Conservation (phyloP, 2,888 invertebrate species). For the Apodemia mormo region DNA sequence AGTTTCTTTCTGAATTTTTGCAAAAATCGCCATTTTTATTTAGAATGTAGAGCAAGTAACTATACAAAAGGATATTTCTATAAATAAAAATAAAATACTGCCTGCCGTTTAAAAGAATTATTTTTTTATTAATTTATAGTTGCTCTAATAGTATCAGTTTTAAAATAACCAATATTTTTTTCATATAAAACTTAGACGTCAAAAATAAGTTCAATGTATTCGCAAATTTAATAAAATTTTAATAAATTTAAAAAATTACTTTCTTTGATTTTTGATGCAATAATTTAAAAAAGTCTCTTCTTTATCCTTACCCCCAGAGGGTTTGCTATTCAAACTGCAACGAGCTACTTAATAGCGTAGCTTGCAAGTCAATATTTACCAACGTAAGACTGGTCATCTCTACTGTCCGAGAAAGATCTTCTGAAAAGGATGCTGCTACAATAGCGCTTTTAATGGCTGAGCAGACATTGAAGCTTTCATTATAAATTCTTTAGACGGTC, state of each 20-base stretch:
- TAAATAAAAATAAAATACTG: too few species aligned
- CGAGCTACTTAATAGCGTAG: slow-evolving; percentile 74
- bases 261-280: too few species aligned
- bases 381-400: slow-evolving; percentile 64
- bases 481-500: slow-evolving; percentile 12
- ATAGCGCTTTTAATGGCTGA: slow-evolving; percentile 27
- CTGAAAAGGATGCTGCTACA: slow-evolving; percentile 45
- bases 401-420: slow-evolving; percentile 54
- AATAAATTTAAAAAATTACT: too few species aligned
- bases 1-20: background rate
- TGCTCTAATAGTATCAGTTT: too few species aligned
- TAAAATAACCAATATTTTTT: too few species aligned
- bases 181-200: too few species aligned
- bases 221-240: too few species aligned
- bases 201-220: too few species aligned
- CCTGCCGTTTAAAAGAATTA: too few species aligned
- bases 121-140: too few species aligned
- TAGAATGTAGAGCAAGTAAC: background rate
- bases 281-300: slow-evolving; percentile 11
- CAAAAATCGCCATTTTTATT: background rate
- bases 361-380: slow-evolving; percentile 70
- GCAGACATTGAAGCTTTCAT: slow-evolving; percentile 16
- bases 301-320: slow-evolving; percentile 20
- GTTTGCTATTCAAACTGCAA: slow-evolving; percentile 58
- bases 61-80: too few species aligned